These are phyloP conservation scores for Parnassius apollo DNA, from an alignment of 2,888 invertebrate species.

Conservation along the genomic window DNA sequence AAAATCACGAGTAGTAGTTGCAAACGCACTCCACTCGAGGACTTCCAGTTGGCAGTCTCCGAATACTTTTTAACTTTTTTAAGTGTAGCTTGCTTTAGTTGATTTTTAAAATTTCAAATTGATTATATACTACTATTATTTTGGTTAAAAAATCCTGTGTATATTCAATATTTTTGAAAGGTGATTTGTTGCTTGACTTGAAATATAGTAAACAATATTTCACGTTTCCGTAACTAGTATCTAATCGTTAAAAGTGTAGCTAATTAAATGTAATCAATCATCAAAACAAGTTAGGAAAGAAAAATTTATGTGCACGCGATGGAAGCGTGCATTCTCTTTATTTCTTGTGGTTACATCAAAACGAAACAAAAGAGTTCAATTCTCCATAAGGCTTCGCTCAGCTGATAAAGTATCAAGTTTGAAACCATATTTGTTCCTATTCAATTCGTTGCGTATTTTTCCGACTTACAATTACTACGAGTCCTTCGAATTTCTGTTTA, in stretches of 20 bases:
- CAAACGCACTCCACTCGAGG: conserved; percentile 12
- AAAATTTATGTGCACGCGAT: conserved; percentile 6
- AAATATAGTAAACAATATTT: not conserved
- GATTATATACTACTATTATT: too few relatives aligned
- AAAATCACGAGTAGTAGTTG: conserved; percentile 4
- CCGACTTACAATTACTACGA: too few relatives aligned
- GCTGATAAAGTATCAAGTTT: conserved; percentile 37
- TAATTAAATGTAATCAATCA: conserved; percentile 24
- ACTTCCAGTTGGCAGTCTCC: conserved; percentile 1
- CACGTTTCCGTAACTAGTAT: conserved; percentile 7
- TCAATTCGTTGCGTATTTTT: too few relatives aligned
- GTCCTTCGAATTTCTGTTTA: too few relatives aligned
- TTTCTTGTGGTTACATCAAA: conserved; percentile 19
- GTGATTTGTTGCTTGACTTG: too few relatives aligned
- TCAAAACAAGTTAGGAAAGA: conserved; percentile 11
- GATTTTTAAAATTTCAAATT: not conserved
- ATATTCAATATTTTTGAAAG: too few relatives aligned
- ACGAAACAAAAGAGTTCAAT: conserved; percentile 36
- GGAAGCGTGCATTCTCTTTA: conserved; percentile 25
- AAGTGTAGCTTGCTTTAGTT: not conserved
- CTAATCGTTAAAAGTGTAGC: conserved; percentile 8
- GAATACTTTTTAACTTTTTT: conserved; percentile 1
- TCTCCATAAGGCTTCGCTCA: conserved; percentile 40
- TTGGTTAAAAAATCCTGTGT: too few relatives aligned
- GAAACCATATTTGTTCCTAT: too few relatives aligned